phyloP scores from a whole-genome alignment of 1,140 invertebrate species.

The Dufourea novaeangliae region DNA sequence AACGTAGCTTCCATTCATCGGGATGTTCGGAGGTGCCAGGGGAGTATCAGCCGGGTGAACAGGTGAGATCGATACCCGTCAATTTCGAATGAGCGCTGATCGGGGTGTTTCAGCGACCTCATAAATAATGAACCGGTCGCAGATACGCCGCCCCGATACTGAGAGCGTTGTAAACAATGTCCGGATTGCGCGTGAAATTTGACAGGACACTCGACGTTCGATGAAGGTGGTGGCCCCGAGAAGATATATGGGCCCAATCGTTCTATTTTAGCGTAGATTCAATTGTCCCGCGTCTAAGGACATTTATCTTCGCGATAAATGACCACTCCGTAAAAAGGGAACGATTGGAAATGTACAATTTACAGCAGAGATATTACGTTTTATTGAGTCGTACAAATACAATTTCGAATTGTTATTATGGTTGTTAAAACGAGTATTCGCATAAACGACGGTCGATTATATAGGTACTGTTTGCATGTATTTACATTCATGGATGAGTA shows the following conservation, averaged over 20 bases:
- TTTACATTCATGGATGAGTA: neutral
- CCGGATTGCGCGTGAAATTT: slow-evolving; percentile 35
- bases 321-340: neutral
- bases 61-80: slow-evolving; percentile 54
- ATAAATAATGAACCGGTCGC: slow-evolving; percentile 58
- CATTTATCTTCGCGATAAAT: slow-evolving; percentile 22
- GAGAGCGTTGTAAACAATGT: slow-evolving; percentile 32
- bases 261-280: neutral
- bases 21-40: slow-evolving; percentile 2
- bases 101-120: slow-evolving; percentile 48
- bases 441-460: neutral
- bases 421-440: neutral
- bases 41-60: neutral
- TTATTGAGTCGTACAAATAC: slow-evolving; percentile 1
- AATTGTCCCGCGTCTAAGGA: neutral
- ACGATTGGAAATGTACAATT: neutral
- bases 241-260: neutral
- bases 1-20: slow-evolving; percentile 21
- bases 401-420: neutral
- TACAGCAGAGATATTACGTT: neutral
- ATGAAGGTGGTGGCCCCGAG: neutral
- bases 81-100: slow-evolving; percentile 58
- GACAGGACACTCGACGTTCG: slow-evolving; percentile 8
- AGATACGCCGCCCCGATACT: slow-evolving; percentile 35
- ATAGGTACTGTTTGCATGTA: neutral